These are phyloP conservation scores for Pachydiplax longipennis DNA, from an alignment of 2,888 invertebrate species.

Conservation along the genomic window DNA sequence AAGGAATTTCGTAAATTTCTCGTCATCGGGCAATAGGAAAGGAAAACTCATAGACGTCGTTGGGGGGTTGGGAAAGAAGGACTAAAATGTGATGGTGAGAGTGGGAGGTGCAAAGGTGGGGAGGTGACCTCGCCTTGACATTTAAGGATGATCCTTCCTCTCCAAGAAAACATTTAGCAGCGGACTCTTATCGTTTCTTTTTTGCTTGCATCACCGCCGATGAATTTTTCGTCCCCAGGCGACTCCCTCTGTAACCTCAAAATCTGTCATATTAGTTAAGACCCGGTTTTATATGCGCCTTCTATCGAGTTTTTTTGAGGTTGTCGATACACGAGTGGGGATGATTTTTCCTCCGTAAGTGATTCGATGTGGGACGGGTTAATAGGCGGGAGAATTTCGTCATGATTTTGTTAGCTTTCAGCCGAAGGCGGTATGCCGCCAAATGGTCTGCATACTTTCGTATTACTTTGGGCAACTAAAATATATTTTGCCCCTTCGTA, in stretches of 20 bases:
- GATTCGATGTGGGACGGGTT: too few relatives aligned
- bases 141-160: slow-evolving; percentile 10
- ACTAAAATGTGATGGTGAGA: background rate
- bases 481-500: too few relatives aligned
- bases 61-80: background rate
- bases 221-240: background rate
- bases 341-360: background rate
- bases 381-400: too few relatives aligned
- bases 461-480: too few relatives aligned
- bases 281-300: background rate
- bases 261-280: background rate
- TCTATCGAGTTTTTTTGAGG: background rate
- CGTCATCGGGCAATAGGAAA: too few relatives aligned
- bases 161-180: background rate
- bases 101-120: background rate
- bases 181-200: background rate
- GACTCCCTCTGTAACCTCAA: background rate
- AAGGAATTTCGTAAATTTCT: too few relatives aligned
- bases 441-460: too few relatives aligned
- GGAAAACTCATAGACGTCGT: too few relatives aligned
- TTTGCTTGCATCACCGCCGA: background rate
- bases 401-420: too few relatives aligned
- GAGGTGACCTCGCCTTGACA: slow-evolving; percentile 38
- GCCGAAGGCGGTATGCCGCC: too few relatives aligned
- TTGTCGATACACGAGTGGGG: background rate